Base-by-base conservation (phyloP, 2,797 vertebrate species). In the Lycodopsis pacificus region DNA sequence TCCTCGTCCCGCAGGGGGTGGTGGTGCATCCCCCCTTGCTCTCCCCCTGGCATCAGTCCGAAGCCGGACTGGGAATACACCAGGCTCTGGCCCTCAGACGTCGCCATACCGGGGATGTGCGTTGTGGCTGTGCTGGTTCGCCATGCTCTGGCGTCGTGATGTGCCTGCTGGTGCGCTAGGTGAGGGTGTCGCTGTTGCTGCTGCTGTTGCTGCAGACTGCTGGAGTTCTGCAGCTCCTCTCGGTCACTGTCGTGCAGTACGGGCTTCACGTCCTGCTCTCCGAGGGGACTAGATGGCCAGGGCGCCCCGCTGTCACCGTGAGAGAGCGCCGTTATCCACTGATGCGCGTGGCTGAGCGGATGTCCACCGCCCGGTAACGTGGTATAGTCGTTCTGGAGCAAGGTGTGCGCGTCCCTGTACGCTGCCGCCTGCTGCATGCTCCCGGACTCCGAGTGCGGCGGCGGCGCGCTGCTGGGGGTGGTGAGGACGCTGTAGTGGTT, bases 331-430 rank as follows among this genome's bases (percentile, higher is more conserved):
- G 97, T 94, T 88, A 98, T 96, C 97, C 97, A 98, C 96, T 99
- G 97, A 95, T 99, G 97, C 94, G 97, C 97, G 96, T 99, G 97
- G 96, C 97, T 97, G 92, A 98, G 97, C 89, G 97, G 96, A 93
- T 97, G 97, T 88, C 96, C 96, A 90, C 95, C 96, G 93, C 96
- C 97, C 95, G 97, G 95, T 91, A 97, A 78, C 89, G 92, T 86
- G 91, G 96, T 89, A 90, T 97, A 99, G 94, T 98, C 97, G 95
- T 94, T 96, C 92, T 97, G 93, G 88, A 98, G 96, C 95, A 98
- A 96, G 88, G 91, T 95, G 93, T 97, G 97, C 92, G 97, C 97
- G 93, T 99, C 97, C 93, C 97, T 96, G 96, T 98, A 98, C 88
- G 93, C 95, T 81, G 96, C 95, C 91, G 96, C 95, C 93, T 97